Base-by-base conservation (phyloP, 2,797 vertebrate genomes). In the Carduelis carduelis region DNA sequence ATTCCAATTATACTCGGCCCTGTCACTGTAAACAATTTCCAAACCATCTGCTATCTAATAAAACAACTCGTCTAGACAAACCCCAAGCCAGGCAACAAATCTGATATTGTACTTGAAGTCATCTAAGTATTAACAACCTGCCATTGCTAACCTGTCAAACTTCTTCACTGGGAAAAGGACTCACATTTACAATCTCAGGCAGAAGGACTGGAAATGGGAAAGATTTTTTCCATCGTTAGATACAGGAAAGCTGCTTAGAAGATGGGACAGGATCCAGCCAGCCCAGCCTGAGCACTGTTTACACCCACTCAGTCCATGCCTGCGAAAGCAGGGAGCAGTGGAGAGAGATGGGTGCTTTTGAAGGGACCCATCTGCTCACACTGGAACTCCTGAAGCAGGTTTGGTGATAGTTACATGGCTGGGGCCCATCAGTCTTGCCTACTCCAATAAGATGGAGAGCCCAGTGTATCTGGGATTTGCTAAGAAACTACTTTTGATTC, bases 41-140 rank as follows among this genome's bases (percentile, higher is more conserved):
- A 97, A 97, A 93, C 94, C 90, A 96, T 96, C 93, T 98, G 96
- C 75, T 96, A 68, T 90, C 89, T 97, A 96, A 95, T 96, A 97
- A 97, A 97, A 97, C 63, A 91, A 94, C 87, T 68, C 2, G 30
- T 93, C 94, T 95, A 96, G 97, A 95, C 90, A 95, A 83, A 71
- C 59, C 64, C 59, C 80, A 78, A 93, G 88, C 86, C 92, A 90
- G 95, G 56, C 82, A 94, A 90, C 87, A 94, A 91, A 93, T 95
- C 87, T 86, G 81, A 95, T 94, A 90, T 39, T 89, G 59, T 81
- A 89, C 76, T 95, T 93, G 79, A 94, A 96, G 76, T 91, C 92
- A 93, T 86, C 77, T 34, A 86, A 91, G 80, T 84, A 95, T 97
- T 91, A 96, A 97, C 90, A 96, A 94, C 69, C 53, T 93, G 61